Conservation (phyloP, 1,140 invertebrate genomes). For the Drosophila navojoa region DNA sequence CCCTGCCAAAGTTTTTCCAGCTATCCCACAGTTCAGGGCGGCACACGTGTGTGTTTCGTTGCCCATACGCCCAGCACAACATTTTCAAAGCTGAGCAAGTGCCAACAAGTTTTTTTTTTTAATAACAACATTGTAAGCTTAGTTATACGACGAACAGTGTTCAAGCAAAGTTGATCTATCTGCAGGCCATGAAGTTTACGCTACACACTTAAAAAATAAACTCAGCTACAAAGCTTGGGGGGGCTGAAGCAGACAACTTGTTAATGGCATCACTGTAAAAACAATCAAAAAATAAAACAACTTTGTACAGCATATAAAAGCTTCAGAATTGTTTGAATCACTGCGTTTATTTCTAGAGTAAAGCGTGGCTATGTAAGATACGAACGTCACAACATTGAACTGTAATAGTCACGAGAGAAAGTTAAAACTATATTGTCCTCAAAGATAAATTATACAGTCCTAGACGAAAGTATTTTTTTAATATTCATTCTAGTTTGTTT, state of each 20-base stretch:
- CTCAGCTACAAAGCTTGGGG: constrained; percentile 33
- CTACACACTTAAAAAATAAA: constrained; percentile 74
- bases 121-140: constrained; percentile 52
- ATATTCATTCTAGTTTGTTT: too few relatives aligned
- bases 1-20: too few relatives aligned
- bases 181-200: constrained; percentile 61
- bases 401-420: too few relatives aligned
- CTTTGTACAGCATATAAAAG: constrained; percentile 17
- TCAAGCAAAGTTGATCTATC: constrained; percentile 51
- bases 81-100: constrained; percentile 57
- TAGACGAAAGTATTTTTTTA: too few relatives aligned
- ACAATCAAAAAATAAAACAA: constrained; percentile 25
- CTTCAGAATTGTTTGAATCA: neutral
- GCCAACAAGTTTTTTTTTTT: constrained; percentile 78
- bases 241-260: constrained; percentile 17
- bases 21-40: too few relatives aligned
- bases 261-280: constrained; percentile 44
- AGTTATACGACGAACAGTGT: constrained; percentile 10
- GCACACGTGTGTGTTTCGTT: constrained; percentile 18
- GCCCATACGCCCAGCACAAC: constrained; percentile 59
- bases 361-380: neutral
- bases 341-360: neutral
- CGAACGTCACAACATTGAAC: too few relatives aligned
- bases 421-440: too few relatives aligned
- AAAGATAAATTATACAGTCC: too few relatives aligned